These are phyloP conservation scores for Eupeodes latifasciatus DNA, from an alignment of 2,888 invertebrate species.

Conservation along the genomic window DNA sequence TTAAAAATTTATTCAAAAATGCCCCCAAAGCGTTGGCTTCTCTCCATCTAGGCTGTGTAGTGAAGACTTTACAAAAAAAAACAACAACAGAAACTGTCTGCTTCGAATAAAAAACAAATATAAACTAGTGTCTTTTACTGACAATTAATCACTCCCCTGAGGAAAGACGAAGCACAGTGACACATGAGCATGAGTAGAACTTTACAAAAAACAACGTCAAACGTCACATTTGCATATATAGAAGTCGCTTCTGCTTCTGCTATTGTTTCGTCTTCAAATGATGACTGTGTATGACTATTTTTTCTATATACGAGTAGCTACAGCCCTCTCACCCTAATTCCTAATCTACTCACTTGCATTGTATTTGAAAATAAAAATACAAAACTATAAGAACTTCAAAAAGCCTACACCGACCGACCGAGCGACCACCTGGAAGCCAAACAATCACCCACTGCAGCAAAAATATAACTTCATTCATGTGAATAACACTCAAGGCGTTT, in stretches of 20 bases:
- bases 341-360: conserved; percentile 37
- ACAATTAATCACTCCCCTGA: conserved; percentile 42
- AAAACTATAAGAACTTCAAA: conserved; percentile 37
- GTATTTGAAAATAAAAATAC: background rate
- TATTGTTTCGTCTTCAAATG: conserved; percentile 10
- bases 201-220: background rate
- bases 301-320: no score
- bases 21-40: conserved; percentile 45
- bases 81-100: conserved; percentile 17
- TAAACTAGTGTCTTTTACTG: conserved; percentile 16
- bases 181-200: background rate
- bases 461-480: conserved; percentile 21
- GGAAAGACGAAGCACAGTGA: conserved; percentile 11
- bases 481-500: conserved; percentile 46
- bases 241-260: background rate
- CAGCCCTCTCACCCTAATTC: background rate
- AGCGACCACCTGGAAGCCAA: conserved; percentile 64
- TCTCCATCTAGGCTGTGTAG: background rate
- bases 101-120: conserved; percentile 16
- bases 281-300: background rate
- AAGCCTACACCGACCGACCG: background rate
- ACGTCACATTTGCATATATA: conserved; percentile 18
- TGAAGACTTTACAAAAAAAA: conserved; percentile 4
- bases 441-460: conserved; percentile 52
- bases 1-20: background rate